A percentile compares a stretch with the other conserved stretches of the same genome.
These are phyloP conservation scores for Furcula furcula DNA, from an alignment of 2,888 invertebrate genomes.

Conservation along the genomic window DNA sequence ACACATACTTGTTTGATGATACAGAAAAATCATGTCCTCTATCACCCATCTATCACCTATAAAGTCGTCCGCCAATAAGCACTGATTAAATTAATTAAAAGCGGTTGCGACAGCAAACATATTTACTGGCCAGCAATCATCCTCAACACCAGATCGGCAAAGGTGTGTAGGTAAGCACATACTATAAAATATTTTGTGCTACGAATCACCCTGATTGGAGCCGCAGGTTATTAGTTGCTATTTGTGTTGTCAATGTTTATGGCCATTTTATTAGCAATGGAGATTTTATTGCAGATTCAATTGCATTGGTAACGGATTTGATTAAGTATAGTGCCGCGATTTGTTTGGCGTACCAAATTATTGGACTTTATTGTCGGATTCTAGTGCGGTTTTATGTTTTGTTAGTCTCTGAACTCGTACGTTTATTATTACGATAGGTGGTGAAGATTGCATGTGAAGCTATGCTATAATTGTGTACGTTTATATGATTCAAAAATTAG, in stretches of 20 bases:
- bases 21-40: too few species aligned
- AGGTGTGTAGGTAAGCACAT: conserved; percentile 50
- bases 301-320: conserved; percentile 71
- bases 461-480: too few species aligned
- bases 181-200: conserved; percentile 54
- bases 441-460: too few species aligned
- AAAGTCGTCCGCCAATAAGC: background rate
- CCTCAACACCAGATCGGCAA: conserved; percentile 34
- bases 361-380: conserved; percentile 40
- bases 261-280: conserved; percentile 68
- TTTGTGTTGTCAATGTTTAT: conserved; percentile 79
- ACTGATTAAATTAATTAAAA: conserved; percentile 49
- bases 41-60: too few species aligned
- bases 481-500: too few species aligned
- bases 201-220: conserved; percentile 61
- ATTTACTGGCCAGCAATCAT: conserved; percentile 70
- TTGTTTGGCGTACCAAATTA: conserved; percentile 52
- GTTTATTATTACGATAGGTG: too few species aligned
- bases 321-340: conserved; percentile 68
- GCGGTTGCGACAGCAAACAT: conserved; percentile 60
- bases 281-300: conserved; percentile 73
- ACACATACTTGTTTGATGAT: too few species aligned
- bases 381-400: conserved; percentile 1
- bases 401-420: background rate
- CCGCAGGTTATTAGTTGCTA: conserved; percentile 70